Evolutionary conservation across 2,888 invertebrate genomes (phyloP), one percentile per base, ranked within the genome.

Genomic region (Diarsia brunnea): DNA sequence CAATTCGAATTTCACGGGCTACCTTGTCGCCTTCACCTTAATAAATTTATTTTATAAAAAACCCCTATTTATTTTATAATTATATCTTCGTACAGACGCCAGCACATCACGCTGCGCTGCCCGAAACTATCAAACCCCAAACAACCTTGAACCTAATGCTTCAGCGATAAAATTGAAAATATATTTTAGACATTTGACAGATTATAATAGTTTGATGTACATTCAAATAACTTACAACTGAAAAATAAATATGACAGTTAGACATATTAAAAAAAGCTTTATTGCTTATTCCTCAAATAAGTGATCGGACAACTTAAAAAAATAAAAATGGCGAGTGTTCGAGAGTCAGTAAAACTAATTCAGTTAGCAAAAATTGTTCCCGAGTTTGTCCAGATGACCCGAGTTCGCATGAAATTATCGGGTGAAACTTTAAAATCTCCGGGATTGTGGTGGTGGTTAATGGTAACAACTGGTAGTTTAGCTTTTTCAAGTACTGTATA

Each of bases 331-430:
- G 5, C 21, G 8, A 31, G 19, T 63, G 8, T 31, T 73, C 1
- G 19, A 10, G 27, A 49, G 38, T 27, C 14, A 27, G n/a, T 19
- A 27, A 69, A 47, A 19, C 10, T 68, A 65, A 61, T 64, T 89
- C 53, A 90, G 60, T 93, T 93, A 0, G 93, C 91, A 84, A 92
- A 92, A 49, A 89, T 90, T 1, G 93, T 92, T n/a, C 92, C 93
- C 0, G 87, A 89, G 75, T 86, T 91, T 1, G 88, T 88, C 85
- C 89, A 90, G 58, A 92, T 81, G 0, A 89, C 84, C 82, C 87
- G 91, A 16, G 45, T 55, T 8, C 4, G 4, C 61, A 58, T 38
- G 55, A 43, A 8, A 21, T 1, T 0, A 0, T 0, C 12, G 12
- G 2, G 0, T 14, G 21, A 5, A 53, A 66, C 14, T 24, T 21